Base-by-base conservation (phyloP, 2,888 invertebrate species). In the Pteria penguin region DNA sequence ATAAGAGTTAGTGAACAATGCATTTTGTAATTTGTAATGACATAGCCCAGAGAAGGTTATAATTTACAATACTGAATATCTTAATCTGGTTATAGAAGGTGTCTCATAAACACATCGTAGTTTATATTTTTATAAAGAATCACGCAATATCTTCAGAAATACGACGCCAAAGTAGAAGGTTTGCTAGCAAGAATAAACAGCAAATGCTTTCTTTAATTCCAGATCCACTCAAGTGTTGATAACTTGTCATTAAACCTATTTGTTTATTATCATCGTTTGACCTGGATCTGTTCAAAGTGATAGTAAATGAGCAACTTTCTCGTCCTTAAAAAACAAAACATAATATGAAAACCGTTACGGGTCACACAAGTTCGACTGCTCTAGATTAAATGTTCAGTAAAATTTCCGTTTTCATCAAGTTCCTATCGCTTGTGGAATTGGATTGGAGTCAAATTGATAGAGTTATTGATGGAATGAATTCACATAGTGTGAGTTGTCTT, bases 391-490 rank as follows among this genome's bases (percentile, higher is more conserved):
- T 77, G 76, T 77, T 62, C 65, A 70, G 73, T 69, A 66, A 77
- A 77, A 77, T 77, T 77, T 77, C 76, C 76, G 76, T 70, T 77
- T 77, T 77, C 55, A 69, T 73, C 69, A 77, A 65, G 63, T 69
- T 70, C 29, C 65, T 52, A 69, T 72, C 68, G 65, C 31, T 65
- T 45, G 65, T 36, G 61, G 76, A 77, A 73, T 77, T 73, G 62
- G 68, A 72, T 55, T 26, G 26, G 62, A 31, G 62, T 52, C 62
- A 72, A 76, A 68, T 36, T 75, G 62, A 75, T 57, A 29, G 55
- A 61, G 27, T 33, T 27, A 29, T 63, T 8, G 45, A 45, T 18
- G 18, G 18, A 45, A n/a, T n/a, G n/a, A n/a, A n/a, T n/a, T n/a
- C n/a, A n/a, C n/a, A n/a, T n/a, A n/a, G n/a, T n/a, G n/a, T n/a